These are phyloP conservation scores for Entomobrya multifasciata DNA, from an alignment of 2,888 invertebrate species.

Conservation along the genomic window DNA sequence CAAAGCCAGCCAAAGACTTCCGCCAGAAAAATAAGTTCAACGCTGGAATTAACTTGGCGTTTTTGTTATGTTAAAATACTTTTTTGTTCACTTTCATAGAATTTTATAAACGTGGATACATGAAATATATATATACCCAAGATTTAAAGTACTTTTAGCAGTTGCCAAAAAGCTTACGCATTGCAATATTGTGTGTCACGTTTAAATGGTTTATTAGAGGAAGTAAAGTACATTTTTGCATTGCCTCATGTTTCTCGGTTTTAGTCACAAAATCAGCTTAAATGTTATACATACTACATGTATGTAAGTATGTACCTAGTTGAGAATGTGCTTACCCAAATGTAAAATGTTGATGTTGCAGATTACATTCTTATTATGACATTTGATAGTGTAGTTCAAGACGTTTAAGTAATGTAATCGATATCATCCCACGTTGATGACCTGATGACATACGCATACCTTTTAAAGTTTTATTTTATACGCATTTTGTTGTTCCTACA, in stretches of 20 bases:
- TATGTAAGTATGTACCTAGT: not conserved
- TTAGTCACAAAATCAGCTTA: no score
- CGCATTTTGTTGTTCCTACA: conserved; percentile 11
- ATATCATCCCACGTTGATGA: conserved; percentile 18
- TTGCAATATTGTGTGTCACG: not conserved
- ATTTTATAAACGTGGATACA: no score
- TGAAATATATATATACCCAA: no score
- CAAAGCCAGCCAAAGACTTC: no score
- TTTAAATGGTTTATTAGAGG: not conserved
- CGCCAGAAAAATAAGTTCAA: no score
- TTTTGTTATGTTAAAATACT: no score
- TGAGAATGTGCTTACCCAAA: not conserved
- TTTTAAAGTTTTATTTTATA: not conserved
- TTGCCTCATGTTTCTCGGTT: not conserved
- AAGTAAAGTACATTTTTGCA: not conserved
- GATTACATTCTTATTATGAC: conserved; percentile 4
- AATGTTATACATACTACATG: not conserved
- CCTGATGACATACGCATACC: conserved; percentile 13
- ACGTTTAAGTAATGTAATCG: conserved; percentile 32
- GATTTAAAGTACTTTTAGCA: no score
- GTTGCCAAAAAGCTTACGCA: not conserved
- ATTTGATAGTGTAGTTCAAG: conserved; percentile 30
- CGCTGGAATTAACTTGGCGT: no score
- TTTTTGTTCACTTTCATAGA: no score
- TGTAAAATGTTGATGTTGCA: conserved; percentile 11